Base-by-base conservation (phyloP, 2,797 vertebrate species). In the Sebastes iracundus region DNA sequence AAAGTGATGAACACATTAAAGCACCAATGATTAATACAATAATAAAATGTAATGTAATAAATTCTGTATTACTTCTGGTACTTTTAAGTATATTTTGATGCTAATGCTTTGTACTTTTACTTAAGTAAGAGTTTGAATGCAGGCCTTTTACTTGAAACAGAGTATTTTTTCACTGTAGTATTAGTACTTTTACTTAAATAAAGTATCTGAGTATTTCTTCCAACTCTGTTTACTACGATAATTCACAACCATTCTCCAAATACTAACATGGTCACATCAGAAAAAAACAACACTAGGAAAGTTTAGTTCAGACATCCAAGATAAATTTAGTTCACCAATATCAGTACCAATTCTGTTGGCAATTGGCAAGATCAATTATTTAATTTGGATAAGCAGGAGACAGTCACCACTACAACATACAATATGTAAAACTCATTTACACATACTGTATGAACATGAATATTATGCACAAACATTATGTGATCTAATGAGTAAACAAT, bases 41-140 rank as follows among this genome's bases (percentile, higher is more conserved):
- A 7, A 46, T 46, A 49, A 0, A 20, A 49, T 18, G 46, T 20
- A 20, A 49, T 49, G 16, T 20, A 18, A 49, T 20, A 0, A 0
- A 49, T 49, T 49, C 46, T 49, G 46, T 0, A 20, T 49, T 49
- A 20, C 46, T 49, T 49, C 0, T 18, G 42, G 6, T 46, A 46
- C 42, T 46, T 46, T 46, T 46, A 46, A 16, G 42, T 8, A 20
- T 20, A 7, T 49, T 49, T 20, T 20, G 46, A 49, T 49, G 46
- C 16, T 49, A 49, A 49, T 8, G 16, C 7, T 49, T 49, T 20
- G 16, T 4, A 49, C 46, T 20, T 49, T 46, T 46, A 46, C 42
- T 7, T 49, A 20, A 49, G 1, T 20, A 18, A 49, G 46, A 49
- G 7, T 49, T 49, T 49, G 18, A 49, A 20, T 49, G 3, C 46